Evolutionary conservation across 2,797 vertebrate genomes (phyloP), one percentile per base, ranked within the genome.

Genomic region (Stomatorhinus walkeri): DNA sequence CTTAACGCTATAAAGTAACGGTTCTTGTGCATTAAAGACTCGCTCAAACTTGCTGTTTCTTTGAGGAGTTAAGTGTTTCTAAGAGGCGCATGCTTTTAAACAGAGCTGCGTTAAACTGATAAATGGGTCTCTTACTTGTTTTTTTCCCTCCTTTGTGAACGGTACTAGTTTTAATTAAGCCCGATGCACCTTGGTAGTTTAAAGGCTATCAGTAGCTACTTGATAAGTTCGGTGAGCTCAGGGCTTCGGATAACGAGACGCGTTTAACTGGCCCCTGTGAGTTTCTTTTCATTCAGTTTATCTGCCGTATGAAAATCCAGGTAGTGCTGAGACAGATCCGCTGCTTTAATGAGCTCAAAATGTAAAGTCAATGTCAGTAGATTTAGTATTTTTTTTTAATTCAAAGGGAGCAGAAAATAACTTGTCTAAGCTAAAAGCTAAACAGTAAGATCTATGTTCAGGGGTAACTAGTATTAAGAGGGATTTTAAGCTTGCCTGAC

Each of bases 211-310:
- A 95, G 92, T 92, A 92, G 92, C 93, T 93, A 91, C 90, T 91
- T 95, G 95, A 96, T 96, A 96, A 95, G 94, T 95, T 94, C 93
- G 91, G 92, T 91, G 94, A 95, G 94, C 93, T 91, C 92, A 90
- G 93, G 94, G 95, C 96, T 95, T 95, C 94, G 95, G 94, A 96
- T 96, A 95, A 95, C 94, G 95, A 93, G 93, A 94, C 94, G 93
- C 93, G 91, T 96, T 95, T 95, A 94, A 94, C 91, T 91, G 92
- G 95, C 94, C 95, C 95, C 91, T 91, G 94, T 92, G 94, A 95
- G 94, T 95, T 96, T 94, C 95, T 95, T 96, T 96, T 96, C 95
- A 96, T 96, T 96, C 96, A 94, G 94, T 95, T 96, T 96, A 96
- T 96, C 95, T 95, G 88, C 87, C 87, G 90, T 92, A 90, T 92